A percentile compares a stretch with the other conserved stretches of the same genome.
Conservation (phyloP, 2,113 vertebrate genomes). For the Sciurus niger region DNA sequence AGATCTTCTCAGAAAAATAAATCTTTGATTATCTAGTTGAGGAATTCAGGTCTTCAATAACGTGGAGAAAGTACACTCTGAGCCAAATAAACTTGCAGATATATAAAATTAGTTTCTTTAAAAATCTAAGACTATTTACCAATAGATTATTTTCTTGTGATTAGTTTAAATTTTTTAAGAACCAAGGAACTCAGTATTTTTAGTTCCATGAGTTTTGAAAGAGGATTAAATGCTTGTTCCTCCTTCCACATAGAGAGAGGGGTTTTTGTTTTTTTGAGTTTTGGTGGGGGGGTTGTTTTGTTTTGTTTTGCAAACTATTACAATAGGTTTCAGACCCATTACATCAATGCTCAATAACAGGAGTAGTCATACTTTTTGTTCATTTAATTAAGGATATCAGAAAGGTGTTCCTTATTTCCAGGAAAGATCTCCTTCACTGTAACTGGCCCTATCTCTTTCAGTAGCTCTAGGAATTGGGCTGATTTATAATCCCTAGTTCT, state of each 20-base stretch:
- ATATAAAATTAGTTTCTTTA: neutral
- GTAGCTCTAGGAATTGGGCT: neutral
- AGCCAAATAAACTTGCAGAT: neutral
- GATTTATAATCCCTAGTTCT: neutral
- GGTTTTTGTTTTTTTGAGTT: neutral
- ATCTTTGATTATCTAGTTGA: neutral
- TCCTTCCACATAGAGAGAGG: neutral
- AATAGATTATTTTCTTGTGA: neutral
- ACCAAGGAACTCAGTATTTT: neutral
- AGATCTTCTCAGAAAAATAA: conserved; percentile 13
- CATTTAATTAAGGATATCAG: neutral
- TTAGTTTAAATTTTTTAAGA: neutral
- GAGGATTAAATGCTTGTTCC: neutral
- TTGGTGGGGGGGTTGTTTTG: no score
- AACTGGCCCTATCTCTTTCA: neutral
- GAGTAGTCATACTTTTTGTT: neutral
- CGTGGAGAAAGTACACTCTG: neutral
- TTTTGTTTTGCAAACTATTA: neutral
- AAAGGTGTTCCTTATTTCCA: neutral
- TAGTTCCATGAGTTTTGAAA: neutral
- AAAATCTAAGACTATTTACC: neutral
- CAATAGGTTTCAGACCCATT: neutral
- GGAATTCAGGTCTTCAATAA: neutral
- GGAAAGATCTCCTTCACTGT: neutral
- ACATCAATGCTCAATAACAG: neutral